Percentiles rank a stretch among this genome's conserved stretches.
Conservation (phyloP, 2,797 vertebrate species). For the Parauchenoglanis ngamensis region DNA sequence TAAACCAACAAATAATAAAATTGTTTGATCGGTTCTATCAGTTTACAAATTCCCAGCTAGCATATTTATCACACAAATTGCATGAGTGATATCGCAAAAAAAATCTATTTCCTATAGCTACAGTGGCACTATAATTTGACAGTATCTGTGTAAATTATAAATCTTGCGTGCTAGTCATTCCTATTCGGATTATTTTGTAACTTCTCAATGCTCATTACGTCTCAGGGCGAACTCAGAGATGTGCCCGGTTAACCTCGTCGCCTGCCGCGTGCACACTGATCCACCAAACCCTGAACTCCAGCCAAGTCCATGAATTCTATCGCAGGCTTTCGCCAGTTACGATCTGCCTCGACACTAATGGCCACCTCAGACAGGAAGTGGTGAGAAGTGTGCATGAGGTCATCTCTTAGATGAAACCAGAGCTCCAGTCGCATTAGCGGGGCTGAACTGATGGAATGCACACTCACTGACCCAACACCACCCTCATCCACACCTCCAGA, state of each 20-base stretch:
- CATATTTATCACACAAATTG: too few relatives aligned
- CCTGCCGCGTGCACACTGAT: neutral
- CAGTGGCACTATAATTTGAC: neutral
- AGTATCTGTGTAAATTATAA: neutral
- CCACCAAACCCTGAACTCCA: neutral
- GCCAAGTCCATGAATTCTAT: constrained; percentile 6
- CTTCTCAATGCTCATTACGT: neutral
- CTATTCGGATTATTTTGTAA: neutral
- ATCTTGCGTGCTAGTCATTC: neutral
- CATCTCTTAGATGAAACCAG: constrained; percentile 33
- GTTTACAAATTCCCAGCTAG: too few relatives aligned
- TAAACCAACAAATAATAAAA: too few relatives aligned
- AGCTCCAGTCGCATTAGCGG: constrained; percentile 25
- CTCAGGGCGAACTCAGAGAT: neutral
- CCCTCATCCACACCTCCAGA: neutral
- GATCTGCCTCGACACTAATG: constrained; percentile 16
- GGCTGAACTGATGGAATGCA: constrained; percentile 15
- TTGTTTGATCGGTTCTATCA: too few relatives aligned
- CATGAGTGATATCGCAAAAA: too few relatives aligned
- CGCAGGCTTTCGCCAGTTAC: neutral
- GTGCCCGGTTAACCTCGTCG: neutral
- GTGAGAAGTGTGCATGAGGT: constrained; percentile 25
- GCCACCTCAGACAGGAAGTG: constrained; percentile 30
- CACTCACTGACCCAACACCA: constrained; percentile 11
- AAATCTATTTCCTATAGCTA: neutral